Evolutionary conservation across 2,797 vertebrate species (phyloP).

Genomic region (Odontamblyopus rebecca): DNA sequence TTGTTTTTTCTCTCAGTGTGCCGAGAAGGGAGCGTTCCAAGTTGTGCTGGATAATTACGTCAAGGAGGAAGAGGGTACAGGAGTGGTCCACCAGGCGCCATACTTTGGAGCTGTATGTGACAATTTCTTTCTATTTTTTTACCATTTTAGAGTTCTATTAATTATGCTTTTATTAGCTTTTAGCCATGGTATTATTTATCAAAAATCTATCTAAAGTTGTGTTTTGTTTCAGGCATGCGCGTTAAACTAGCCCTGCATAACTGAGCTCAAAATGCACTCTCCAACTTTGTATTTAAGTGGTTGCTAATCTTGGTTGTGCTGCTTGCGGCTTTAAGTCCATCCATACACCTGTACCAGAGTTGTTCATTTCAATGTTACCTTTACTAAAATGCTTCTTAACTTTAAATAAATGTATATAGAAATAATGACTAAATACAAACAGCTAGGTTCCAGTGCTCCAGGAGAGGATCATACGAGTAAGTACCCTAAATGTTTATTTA

Average conservation of each 20-base stretch:
- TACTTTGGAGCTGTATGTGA: conserved; percentile 97
- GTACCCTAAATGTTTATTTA: too few relatives aligned
- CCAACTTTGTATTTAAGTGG: neutral
- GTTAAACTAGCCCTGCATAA: neutral
- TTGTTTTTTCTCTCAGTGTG: conserved; percentile 74
- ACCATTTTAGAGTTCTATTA: neutral
- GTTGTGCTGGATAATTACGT: conserved; percentile 91
- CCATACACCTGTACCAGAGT: too few relatives aligned
- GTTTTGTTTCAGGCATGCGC: neutral
- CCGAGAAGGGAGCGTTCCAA: conserved; percentile 87
- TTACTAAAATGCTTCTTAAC: too few relatives aligned
- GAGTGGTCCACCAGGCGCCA: conserved; percentile 96
- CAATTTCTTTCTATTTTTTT: neutral
- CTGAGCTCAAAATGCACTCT: neutral
- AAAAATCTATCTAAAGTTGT: neutral
- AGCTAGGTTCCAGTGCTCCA: too few relatives aligned
- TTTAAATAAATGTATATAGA: too few relatives aligned
- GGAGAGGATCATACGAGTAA: too few relatives aligned
- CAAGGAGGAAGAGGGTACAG: conserved; percentile 94
- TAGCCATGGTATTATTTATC: neutral
- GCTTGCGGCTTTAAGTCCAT: too few relatives aligned
- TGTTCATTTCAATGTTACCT: too few relatives aligned
- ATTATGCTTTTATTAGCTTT: neutral
- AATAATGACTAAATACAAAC: too few relatives aligned
- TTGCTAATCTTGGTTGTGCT: too few relatives aligned